Evolutionary conservation across 2,797 vertebrate species (phyloP), one percentile per base, ranked within the genome.

Genomic region (Garrulus glandarius): DNA sequence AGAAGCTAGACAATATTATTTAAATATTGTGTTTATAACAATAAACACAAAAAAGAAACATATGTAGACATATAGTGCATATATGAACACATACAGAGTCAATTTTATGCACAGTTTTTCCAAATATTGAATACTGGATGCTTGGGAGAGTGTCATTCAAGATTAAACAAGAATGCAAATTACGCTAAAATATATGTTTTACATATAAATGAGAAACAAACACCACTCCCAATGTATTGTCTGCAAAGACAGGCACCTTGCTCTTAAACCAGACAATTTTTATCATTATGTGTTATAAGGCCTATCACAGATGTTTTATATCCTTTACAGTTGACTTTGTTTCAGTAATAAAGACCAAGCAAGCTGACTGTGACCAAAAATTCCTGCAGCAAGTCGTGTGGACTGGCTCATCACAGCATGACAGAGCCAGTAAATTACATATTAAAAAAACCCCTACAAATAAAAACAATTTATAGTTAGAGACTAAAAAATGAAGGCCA

Each of bases 231-330:
- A 6, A 43, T 1, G 2, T 23, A 67, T 9, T 43, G 15, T 46
- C 65, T 74, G 34, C 21, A 77, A 92, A 74, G 32, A 41, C 12
- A 75, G 27, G 47, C 5, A 61, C 11, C 14, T 36, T 65, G 60
- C 23, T 91, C 27, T 36, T 39, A 72, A 79, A 72, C 4, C 30
- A 61, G 37, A 17, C 2, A 46, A n/a, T 37, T 80, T 69, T 77
- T 69, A 61, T 26, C 0, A 0, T 39, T 39, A 36, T 12, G 4
- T 52, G 6, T 70, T 41, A 24, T 1, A 72, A 70, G 10, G 12
- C 39, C 17, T 11, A 61, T 15, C 9, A n/a, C 26, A 77, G 30
- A 32, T 12, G 1, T 36, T 77, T 72, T 30, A 22, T 3, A 23
- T 37, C 5, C 6, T 75, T 81, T 65, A 75, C 12, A 47, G 15